A percentile compares a stretch with the other conserved stretches of the same genome.
These are phyloP conservation scores for Danionella cerebrum DNA, from an alignment of 2,113 vertebrate species.

Conservation along the genomic window DNA sequence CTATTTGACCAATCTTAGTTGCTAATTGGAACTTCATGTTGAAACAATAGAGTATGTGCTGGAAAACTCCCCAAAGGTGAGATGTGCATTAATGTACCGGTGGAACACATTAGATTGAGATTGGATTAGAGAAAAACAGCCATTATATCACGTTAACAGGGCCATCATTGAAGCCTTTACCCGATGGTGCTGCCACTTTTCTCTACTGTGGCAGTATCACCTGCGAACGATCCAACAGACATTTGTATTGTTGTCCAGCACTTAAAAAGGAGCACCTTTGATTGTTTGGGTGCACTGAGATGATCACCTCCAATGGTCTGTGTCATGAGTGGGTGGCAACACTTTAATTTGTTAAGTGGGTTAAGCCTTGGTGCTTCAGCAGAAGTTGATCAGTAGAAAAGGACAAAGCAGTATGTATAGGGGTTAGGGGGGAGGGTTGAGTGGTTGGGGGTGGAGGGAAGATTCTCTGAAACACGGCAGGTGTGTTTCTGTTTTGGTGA, in stretches of 20 bases:
- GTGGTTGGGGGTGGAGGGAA: constrained; percentile 3
- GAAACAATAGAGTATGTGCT: no score
- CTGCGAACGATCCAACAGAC: neutral
- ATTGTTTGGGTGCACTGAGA: neutral
- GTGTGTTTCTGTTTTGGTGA: constrained; percentile 36
- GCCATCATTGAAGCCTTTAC: neutral
- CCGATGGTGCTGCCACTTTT: constrained; percentile 1
- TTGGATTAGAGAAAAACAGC: no score
- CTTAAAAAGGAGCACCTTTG: neutral
- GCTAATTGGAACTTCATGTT: no score
- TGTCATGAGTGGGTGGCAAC: constrained; percentile 1
- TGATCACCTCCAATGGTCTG: neutral
- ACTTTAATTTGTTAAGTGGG: constrained; percentile 10
- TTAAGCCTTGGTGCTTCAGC: constrained; percentile 12
- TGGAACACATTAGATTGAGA: no score
- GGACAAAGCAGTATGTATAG: constrained; percentile 13
- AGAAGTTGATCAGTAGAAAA: neutral
- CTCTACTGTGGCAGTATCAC: neutral
- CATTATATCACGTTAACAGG: no score
- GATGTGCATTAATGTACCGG: no score
- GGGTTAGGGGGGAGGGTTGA: constrained; percentile 2
- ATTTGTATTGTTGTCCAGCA: neutral
- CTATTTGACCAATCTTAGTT: no score
- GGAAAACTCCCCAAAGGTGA: no score
- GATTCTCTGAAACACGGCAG: constrained; percentile 32